Percentiles rank a stretch among this genome's conserved stretches.
These are phyloP conservation scores for Siniperca undulata DNA, from an alignment of 2,797 vertebrate genomes.

Conservation along the genomic window DNA sequence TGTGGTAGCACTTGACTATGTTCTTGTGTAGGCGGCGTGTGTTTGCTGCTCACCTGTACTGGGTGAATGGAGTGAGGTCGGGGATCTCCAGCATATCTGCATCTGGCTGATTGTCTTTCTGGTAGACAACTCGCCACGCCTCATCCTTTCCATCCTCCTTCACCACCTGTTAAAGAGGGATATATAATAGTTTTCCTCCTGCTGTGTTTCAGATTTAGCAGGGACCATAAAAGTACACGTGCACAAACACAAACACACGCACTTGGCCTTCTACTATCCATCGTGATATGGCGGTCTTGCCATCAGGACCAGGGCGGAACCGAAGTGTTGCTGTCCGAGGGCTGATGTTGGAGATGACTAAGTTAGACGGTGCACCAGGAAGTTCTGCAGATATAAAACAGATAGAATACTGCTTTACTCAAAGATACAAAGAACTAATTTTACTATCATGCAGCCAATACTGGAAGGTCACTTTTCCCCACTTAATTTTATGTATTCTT, in stretches of 20 bases:
- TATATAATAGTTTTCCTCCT: neutral
- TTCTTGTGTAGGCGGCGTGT: neutral
- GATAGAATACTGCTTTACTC: constrained; percentile 24
- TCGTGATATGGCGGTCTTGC: constrained; percentile 92
- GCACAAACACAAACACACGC: constrained; percentile 14
- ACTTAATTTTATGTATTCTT: constrained; percentile 11
- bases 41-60: constrained; percentile 90
- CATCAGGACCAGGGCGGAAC: constrained; percentile 92
- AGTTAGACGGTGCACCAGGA: constrained; percentile 93
- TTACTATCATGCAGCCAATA: neutral
- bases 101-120: constrained; percentile 92
- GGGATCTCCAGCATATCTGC: constrained; percentile 92
- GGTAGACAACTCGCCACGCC: constrained; percentile 89
- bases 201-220: neutral
- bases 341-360: constrained; percentile 97
- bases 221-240: neutral
- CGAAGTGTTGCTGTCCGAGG: constrained; percentile 92
- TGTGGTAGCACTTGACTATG: neutral
- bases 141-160: constrained; percentile 84
- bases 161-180: constrained; percentile 66
- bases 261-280: constrained; percentile 97
- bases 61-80: constrained; percentile 92
- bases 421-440: neutral
- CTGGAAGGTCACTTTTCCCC: neutral
- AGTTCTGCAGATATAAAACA: constrained; percentile 85